A percentile compares a stretch with the other conserved stretches of the same genome.
phyloP scores from a whole-genome alignment of 2,113 vertebrate genomes.

The Phoenicopterus ruber region DNA sequence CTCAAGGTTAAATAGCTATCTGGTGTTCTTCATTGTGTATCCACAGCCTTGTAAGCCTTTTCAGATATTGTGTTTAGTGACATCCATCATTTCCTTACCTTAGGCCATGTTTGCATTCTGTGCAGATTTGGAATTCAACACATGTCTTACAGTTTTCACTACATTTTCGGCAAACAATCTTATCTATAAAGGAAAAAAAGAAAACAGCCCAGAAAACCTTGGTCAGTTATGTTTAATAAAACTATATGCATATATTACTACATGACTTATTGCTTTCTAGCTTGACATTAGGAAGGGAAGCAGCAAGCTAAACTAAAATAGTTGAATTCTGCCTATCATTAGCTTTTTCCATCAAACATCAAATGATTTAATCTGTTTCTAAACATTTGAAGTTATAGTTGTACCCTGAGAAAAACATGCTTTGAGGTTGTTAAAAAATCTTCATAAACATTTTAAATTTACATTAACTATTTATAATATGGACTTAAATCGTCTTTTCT shows the following conservation, averaged over 20 bases:
- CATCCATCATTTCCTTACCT: conserved; percentile 79
- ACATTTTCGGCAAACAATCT: conserved; percentile 88
- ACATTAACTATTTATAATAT: not conserved
- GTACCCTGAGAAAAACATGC: not conserved
- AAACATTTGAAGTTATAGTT: not conserved
- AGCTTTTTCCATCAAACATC: not conserved
- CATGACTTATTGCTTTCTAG: not conserved
- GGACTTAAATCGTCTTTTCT: not conserved
- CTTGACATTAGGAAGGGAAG: not conserved
- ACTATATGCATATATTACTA: not conserved
- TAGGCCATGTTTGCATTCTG: conserved; percentile 89
- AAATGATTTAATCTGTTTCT: not conserved
- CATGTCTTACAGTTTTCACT: conserved; percentile 92
- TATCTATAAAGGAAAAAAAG: conserved; percentile 75
- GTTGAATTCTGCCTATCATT: not conserved
- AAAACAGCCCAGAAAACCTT: not conserved
- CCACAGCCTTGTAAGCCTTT: not conserved
- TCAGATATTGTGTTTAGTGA: not conserved
- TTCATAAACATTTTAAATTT: not conserved
- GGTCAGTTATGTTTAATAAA: not conserved
- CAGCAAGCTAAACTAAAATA: not conserved
- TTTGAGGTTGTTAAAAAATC: not conserved
- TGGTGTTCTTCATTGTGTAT: not conserved
- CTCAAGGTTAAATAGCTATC: conserved; percentile 1
- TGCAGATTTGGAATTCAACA: conserved; percentile 83